Evolutionary conservation across 2,888 invertebrate genomes (phyloP).

Genomic region (Holacanthella duospinosa): DNA sequence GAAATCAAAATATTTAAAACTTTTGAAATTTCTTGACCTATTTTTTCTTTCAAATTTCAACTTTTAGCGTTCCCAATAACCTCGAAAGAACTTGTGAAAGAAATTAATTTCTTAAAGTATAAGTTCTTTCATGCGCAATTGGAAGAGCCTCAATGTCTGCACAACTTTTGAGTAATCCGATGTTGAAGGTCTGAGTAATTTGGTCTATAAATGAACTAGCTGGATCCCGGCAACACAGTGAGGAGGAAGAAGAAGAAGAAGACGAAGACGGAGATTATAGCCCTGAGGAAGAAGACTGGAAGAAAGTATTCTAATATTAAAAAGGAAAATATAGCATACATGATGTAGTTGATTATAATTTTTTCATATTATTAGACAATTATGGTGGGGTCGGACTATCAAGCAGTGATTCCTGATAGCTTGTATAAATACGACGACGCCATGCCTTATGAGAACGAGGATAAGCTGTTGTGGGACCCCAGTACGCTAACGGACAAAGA

Average conservation of each 20-base stretch:
- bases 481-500: slow-evolving; percentile 57
- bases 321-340: neutral
- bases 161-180: too few species aligned
- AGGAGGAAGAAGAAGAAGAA: slow-evolving; percentile 52
- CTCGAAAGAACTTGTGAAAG: too few species aligned
- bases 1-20: too few species aligned
- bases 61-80: too few species aligned
- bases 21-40: too few species aligned
- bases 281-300: slow-evolving; percentile 78
- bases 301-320: slow-evolving; percentile 48
- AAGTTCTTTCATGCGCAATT: too few species aligned
- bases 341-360: neutral
- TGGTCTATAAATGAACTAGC: too few species aligned
- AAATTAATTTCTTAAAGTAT: too few species aligned
- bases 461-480: slow-evolving; percentile 88
- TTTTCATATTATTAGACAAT: slow-evolving; percentile 53
- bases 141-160: too few species aligned
- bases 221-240: slow-evolving; percentile 57
- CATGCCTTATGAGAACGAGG: slow-evolving; percentile 89
- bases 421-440: slow-evolving; percentile 85
- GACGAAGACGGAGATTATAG: slow-evolving; percentile 73
- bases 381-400: slow-evolving; percentile 89
- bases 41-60: too few species aligned
- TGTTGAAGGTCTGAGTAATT: too few species aligned
- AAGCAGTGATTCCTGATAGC: slow-evolving; percentile 86